These are phyloP conservation scores for Microplitis mediator DNA, from an alignment of 1,140 invertebrate genomes.

Conservation along the genomic window DNA sequence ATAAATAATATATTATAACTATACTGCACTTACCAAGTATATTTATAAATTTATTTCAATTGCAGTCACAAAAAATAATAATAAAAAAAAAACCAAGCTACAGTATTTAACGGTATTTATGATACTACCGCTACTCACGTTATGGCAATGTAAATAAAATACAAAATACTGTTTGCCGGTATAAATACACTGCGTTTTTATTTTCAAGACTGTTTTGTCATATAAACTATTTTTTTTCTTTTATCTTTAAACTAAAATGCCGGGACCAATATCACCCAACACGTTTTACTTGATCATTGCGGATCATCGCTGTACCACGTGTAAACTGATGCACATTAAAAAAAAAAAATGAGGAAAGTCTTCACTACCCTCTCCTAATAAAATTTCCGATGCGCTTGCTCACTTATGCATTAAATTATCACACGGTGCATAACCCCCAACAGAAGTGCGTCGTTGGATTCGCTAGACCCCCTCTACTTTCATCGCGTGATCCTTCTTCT, in stretches of 20 bases:
- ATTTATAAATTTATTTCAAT: neutral
- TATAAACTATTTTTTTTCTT: neutral
- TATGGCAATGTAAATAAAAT: neutral
- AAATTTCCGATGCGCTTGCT: constrained; percentile 1
- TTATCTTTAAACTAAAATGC: neutral
- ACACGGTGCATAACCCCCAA: neutral
- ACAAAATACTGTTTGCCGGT: neutral
- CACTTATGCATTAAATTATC: neutral
- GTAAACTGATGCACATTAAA: neutral
- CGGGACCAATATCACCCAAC: neutral
- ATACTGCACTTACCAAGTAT: neutral
- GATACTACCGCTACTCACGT: neutral
- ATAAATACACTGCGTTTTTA: neutral
- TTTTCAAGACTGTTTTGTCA: neutral
- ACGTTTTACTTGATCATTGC: neutral
- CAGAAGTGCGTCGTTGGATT: neutral
- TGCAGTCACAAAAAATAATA: neutral
- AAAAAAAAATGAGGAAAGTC: constrained; percentile 3
- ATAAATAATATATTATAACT: neutral
- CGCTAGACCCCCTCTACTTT: neutral
- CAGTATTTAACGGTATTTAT: constrained; percentile 1
- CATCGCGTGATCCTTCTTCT: constrained; percentile 17
- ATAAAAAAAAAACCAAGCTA: neutral
- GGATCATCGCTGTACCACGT: neutral
- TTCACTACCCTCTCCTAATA: neutral